Evolutionary conservation across 2,888 invertebrate species (phyloP), one percentile per base, ranked within the genome.

Genomic region (Chalcosyrphus nemorum): DNA sequence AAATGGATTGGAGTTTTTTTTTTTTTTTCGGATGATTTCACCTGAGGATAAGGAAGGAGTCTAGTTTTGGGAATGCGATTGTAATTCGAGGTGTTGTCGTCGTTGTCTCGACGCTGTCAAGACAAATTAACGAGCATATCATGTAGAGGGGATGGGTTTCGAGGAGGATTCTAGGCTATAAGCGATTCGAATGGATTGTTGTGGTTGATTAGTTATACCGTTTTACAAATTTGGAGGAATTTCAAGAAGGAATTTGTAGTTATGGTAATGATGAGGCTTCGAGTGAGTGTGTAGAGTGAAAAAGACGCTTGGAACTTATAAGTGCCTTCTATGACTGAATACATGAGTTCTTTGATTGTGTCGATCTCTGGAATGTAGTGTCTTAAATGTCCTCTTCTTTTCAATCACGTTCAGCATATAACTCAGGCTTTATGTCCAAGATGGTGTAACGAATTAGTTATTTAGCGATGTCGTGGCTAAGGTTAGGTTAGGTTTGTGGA

Each of bases 101-200:
- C 43, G 57, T 70, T 75, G 84, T 84, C 84, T 75, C 70, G 80
- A 70, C 80, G 74, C 45, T 80, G 80, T 75, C 80, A 84, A 35
- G 57, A 84, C 74, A 74, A 84, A 84, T 80, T 84, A 84, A 84
- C 66, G 74, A 80, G 43, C 38, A 41, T 54, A 17, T 56, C 52
- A 19, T 47, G 32, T 54, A n/a, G 24, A 38, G 50, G 38, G 61
- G 61, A 66, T 52, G 71, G 52, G 29, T 11, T 27, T 41, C 13
- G 35, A 15, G 4, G 50, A 27, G 38, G 59, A 41, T 19, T 11
- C 21, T 7, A 29, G 43, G 45, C 17, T 43, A 54, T 27, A 35
- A 70, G 47, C 35, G 15, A 2, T 29, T 45, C 5, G 11, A n/a
- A 29, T 11, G 19, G 52, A 66, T 54, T 41, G 66, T 41, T 54